Percentiles rank a stretch among this genome's conserved stretches.
phyloP scores from a whole-genome alignment of 2,888 invertebrate species.

The Drosophila colorata region DNA sequence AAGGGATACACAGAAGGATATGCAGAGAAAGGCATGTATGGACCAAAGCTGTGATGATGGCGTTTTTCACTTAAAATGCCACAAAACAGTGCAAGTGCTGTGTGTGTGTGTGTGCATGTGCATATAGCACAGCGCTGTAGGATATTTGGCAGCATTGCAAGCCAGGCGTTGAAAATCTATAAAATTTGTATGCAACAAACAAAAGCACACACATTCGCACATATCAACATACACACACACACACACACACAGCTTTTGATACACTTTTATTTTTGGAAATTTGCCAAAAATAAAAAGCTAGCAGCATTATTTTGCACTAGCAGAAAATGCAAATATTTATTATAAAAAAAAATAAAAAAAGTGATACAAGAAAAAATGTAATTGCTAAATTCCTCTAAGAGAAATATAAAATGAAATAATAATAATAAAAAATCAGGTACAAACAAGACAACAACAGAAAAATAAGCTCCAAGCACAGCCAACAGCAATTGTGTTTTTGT shows the following conservation, averaged over 20 bases:
- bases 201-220: conserved; percentile 30
- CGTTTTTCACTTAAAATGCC: conserved; percentile 74
- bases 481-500: neutral
- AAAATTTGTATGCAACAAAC: conserved; percentile 73
- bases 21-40: conserved; percentile 32
- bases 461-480: no score
- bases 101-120: conserved; percentile 3
- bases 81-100: conserved; percentile 34
- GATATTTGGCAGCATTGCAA: conserved; percentile 65
- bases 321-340: conserved; percentile 17
- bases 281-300: conserved; percentile 43
- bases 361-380: conserved; percentile 23
- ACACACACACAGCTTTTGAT: conserved; percentile 33
- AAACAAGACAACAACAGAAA: no score
- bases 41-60: conserved; percentile 54
- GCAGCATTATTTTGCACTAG: conserved; percentile 37
- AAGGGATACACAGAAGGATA: conserved; percentile 17
- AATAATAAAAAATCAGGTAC: neutral
- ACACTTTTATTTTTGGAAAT: conserved; percentile 53
- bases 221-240: conserved; percentile 1
- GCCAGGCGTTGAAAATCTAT: conserved; percentile 72
- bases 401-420: conserved; percentile 9
- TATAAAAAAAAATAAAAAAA: conserved; percentile 10
- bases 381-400: conserved; percentile 14
- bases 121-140: conserved; percentile 47